Conservation (phyloP, 2,113 vertebrate species). For the Petrocephalus zakoni region DNA sequence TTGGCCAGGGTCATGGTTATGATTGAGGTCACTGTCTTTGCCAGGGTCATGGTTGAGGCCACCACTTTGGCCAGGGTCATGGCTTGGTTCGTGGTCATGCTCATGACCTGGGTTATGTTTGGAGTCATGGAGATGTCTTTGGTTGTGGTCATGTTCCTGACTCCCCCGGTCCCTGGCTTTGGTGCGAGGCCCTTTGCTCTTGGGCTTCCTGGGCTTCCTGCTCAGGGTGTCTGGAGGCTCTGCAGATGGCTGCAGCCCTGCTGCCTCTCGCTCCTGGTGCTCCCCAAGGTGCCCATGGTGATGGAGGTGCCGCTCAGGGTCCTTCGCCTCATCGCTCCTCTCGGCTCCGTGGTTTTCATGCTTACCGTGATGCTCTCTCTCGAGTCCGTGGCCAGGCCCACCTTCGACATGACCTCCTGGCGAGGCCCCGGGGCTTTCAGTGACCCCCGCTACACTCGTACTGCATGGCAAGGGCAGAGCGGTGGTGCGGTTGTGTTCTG, state of each 20-base stretch:
- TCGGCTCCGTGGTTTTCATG: not conserved
- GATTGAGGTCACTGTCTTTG: constrained; percentile 22
- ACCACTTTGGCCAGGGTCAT: constrained; percentile 11
- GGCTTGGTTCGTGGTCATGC: constrained; percentile 20
- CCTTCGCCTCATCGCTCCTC: too few relatives aligned
- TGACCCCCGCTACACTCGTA: not conserved
- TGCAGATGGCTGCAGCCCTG: constrained; percentile 27
- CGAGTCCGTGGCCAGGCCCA: constrained; percentile 19
- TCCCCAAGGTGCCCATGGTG: constrained; percentile 27
- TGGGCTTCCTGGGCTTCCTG: constrained; percentile 56
- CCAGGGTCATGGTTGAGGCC: constrained; percentile 26
- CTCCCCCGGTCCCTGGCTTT: constrained; percentile 43
- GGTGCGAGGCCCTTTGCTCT: constrained; percentile 55
- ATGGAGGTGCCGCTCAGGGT: not conserved
- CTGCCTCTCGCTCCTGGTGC: constrained; percentile 37
- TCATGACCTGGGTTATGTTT: constrained; percentile 21
- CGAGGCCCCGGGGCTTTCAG: not conserved
- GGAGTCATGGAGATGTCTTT: constrained; percentile 46
- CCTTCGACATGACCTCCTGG: constrained; percentile 9
- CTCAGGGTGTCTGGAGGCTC: constrained; percentile 45
- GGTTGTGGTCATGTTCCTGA: constrained; percentile 47
- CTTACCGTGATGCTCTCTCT: constrained; percentile 11
- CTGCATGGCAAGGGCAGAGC: constrained; percentile 7
- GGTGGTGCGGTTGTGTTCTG: constrained; percentile 7
- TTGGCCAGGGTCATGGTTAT: constrained; percentile 18